Conservation (phyloP, 1,140 invertebrate genomes). For the Hirudo medicinalis region DNA sequence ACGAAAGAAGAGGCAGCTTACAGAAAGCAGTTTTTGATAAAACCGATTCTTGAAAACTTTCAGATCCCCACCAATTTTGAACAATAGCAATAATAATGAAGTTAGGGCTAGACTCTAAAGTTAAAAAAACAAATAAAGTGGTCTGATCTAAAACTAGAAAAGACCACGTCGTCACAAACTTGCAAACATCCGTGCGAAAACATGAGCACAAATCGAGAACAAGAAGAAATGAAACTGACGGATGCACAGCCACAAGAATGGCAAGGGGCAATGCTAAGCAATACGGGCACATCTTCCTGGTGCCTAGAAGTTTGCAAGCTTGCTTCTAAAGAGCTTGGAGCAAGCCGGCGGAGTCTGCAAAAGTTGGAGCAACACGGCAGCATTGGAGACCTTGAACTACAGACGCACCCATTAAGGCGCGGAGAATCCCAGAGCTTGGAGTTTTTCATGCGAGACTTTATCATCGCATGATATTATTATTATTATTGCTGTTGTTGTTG, state of each 20-base stretch:
- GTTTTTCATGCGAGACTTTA: neutral
- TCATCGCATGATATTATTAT: neutral
- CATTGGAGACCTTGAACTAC: neutral
- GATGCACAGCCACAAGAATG: too few species aligned
- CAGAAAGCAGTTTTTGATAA: neutral
- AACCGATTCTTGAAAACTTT: neutral
- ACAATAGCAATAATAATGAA: neutral
- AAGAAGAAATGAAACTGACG: too few species aligned
- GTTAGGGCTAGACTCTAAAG: neutral
- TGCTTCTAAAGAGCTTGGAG: too few species aligned
- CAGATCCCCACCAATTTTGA: neutral
- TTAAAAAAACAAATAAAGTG: too few species aligned
- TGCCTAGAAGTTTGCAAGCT: too few species aligned
- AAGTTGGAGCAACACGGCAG: neutral
- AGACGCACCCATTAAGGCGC: neutral
- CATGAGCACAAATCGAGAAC: too few species aligned
- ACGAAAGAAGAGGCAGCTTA: too few species aligned
- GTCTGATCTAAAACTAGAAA: too few species aligned
- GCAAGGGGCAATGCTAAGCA: too few species aligned
- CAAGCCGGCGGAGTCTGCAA: neutral
- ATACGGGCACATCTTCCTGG: too few species aligned
- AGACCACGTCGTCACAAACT: too few species aligned
- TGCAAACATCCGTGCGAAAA: too few species aligned
- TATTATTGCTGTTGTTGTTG: neutral
- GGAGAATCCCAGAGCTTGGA: neutral